A percentile compares a stretch with the other conserved stretches of the same genome.
Conservation (phyloP, 2,888 invertebrate species). For the Slavum lentiscoides region DNA sequence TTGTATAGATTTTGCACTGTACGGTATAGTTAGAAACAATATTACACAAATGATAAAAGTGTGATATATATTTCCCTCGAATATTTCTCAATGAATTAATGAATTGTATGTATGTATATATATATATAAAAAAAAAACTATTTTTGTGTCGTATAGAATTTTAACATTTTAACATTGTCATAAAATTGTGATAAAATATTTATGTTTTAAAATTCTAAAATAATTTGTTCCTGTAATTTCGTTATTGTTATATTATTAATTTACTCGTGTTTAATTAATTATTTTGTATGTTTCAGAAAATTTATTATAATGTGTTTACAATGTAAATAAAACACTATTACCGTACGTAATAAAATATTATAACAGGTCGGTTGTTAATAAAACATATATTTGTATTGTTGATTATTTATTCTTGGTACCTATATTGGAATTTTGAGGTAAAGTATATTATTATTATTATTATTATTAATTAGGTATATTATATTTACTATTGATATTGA, state of each 20-base stretch:
- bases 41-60: background rate
- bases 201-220: background rate
- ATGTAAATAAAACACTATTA: background rate
- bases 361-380: background rate
- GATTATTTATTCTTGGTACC: background rate
- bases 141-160: background rate
- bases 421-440: background rate
- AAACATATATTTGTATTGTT: background rate
- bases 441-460: background rate
- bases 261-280: constrained; percentile 2
- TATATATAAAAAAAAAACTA: background rate
- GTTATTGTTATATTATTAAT: constrained; percentile 7
- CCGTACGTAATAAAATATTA: background rate
- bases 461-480: no score
- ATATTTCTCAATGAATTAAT: background rate
- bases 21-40: background rate
- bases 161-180: background rate
- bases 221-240: background rate
- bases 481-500: background rate
- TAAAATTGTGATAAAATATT: background rate
- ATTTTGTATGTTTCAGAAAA: background rate
- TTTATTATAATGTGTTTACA: background rate
- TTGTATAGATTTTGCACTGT: no score
- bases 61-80: background rate
- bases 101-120: background rate